These are phyloP conservation scores for Cydia fagiglandana DNA, from an alignment of 1,140 invertebrate genomes.

Conservation along the genomic window DNA sequence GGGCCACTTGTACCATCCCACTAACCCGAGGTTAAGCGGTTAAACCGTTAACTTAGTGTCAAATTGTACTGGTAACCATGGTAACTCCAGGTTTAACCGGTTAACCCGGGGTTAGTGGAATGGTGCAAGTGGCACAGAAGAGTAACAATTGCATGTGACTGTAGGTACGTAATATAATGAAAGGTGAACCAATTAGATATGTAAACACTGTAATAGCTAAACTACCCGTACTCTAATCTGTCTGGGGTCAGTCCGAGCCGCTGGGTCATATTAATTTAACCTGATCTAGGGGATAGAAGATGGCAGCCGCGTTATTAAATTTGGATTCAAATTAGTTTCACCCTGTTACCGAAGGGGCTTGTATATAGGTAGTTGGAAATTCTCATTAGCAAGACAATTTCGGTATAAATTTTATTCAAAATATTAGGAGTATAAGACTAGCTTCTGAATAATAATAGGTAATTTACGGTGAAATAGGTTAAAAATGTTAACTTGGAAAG, in stretches of 20 bases:
- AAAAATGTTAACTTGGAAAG: too few species aligned
- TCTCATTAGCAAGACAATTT: neutral
- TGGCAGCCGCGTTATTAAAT: constrained; percentile 15
- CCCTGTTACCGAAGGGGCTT: neutral
- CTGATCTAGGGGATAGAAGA: constrained; percentile 13
- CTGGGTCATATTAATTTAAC: constrained; percentile 28
- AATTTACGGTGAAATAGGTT: too few species aligned
- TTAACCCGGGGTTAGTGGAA: too few species aligned
- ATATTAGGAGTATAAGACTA: too few species aligned
- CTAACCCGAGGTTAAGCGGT: too few species aligned
- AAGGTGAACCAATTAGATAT: neutral
- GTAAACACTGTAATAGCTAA: neutral
- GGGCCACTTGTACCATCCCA: too few species aligned
- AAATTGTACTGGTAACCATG: too few species aligned
- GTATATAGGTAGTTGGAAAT: neutral
- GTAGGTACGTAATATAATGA: neutral
- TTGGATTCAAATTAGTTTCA: constrained; percentile 17
- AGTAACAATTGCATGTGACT: too few species aligned
- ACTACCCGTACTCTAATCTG: neutral
- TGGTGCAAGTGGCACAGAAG: too few species aligned
- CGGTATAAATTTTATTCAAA: neutral
- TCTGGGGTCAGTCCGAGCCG: constrained; percentile 9
- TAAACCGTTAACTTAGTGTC: too few species aligned
- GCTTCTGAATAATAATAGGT: too few species aligned
- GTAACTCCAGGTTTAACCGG: too few species aligned